These are phyloP conservation scores for Pangasius sanitwongsei DNA, from an alignment of 2,797 vertebrate species.

Conservation along the genomic window DNA sequence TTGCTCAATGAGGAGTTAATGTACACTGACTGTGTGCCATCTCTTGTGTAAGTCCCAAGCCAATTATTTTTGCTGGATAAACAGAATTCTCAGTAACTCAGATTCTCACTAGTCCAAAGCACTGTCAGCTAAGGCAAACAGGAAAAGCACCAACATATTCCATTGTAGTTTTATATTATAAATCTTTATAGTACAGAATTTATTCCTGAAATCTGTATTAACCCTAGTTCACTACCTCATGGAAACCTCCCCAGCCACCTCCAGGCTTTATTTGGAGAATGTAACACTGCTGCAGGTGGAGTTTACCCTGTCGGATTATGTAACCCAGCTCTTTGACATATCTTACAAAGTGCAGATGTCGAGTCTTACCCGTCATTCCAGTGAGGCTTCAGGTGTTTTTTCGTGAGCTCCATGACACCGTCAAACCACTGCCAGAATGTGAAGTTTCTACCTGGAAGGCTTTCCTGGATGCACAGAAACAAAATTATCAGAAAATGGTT, in stretches of 20 bases:
- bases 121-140: background rate
- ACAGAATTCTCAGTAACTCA: slow-evolving; percentile 38
- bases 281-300: background rate
- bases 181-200: background rate
- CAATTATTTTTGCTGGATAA: slow-evolving; percentile 35
- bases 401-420: slow-evolving; percentile 87
- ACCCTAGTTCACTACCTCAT: background rate
- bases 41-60: slow-evolving; percentile 42
- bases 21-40: slow-evolving; percentile 33
- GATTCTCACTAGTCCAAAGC: slow-evolving; percentile 11
- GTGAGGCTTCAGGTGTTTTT: slow-evolving; percentile 82
- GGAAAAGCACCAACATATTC: background rate
- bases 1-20: slow-evolving; percentile 35
- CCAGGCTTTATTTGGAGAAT: background rate
- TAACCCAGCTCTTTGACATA: background rate
- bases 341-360: background rate
- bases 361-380: slow-evolving; percentile 87
- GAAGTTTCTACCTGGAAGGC: slow-evolving; percentile 85
- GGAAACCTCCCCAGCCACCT: background rate
- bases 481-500: background rate
- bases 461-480: slow-evolving; percentile 69
- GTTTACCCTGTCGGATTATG: background rate
- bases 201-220: background rate
- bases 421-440: slow-evolving; percentile 93
- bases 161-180: background rate